Percentiles rank a stretch among this genome's conserved stretches.
phyloP scores from a whole-genome alignment of 2,797 vertebrate species.

The Gymnothorax reevesii region DNA sequence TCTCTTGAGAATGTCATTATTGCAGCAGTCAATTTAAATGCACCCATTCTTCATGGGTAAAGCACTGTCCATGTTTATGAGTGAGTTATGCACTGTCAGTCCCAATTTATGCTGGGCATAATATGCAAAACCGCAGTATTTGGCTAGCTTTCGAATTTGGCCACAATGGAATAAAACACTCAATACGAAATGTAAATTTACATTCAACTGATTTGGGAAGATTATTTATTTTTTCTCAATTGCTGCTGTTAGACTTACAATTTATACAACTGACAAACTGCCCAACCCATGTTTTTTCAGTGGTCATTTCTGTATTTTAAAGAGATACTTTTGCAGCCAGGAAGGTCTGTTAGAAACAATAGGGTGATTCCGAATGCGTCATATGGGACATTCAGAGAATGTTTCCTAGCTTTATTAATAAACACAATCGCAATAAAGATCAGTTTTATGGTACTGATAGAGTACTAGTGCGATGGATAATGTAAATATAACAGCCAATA shows the following conservation, averaged over 20 bases:
- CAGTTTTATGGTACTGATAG: too few species aligned
- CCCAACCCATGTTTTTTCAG: neutral
- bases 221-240: neutral
- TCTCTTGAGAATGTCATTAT: constrained; percentile 14
- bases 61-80: constrained; percentile 19
- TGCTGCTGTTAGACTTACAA: neutral
- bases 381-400: too few species aligned
- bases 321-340: neutral
- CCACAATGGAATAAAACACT: neutral
- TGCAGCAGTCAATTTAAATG: constrained; percentile 16
- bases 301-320: neutral
- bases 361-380: too few species aligned
- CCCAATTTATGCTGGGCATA: neutral
- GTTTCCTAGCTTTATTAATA: too few species aligned
- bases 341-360: too few species aligned
- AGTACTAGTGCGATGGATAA: too few species aligned
- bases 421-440: too few species aligned
- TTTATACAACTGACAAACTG: neutral
- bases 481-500: too few species aligned
- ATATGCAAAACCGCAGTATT: constrained; percentile 15
- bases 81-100: neutral
- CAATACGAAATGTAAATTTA: neutral
- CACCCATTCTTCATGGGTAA: constrained; percentile 11
- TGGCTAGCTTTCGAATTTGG: constrained; percentile 14
- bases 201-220: neutral